Conservation (phyloP, 2,797 vertebrate species). For the Varecia variegata region DNA sequence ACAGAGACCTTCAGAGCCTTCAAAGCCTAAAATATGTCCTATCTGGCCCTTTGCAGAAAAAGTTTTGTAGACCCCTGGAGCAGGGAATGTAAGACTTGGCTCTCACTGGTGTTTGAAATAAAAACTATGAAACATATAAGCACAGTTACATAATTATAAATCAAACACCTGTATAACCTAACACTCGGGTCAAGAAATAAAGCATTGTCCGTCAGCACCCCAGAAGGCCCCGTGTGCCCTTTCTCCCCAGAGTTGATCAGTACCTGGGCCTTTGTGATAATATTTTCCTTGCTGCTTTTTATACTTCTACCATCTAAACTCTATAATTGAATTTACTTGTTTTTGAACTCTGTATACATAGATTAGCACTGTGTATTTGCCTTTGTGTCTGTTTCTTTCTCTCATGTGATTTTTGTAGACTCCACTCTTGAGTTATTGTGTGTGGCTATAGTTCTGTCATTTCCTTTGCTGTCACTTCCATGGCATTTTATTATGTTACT, state of each 20-base stretch:
- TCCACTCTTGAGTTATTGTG: not conserved
- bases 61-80: not conserved
- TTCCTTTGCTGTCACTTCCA: not conserved
- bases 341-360: not conserved
- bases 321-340: not conserved
- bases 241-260: not conserved
- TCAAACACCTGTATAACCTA: not conserved
- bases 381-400: not conserved
- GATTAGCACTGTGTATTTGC: too few relatives aligned
- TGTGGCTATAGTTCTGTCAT: not conserved
- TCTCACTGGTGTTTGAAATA: not conserved
- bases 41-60: not conserved
- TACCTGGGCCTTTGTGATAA: not conserved
- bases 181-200: not conserved
- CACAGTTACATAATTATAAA: not conserved
- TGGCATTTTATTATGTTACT: not conserved
- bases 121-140: not conserved
- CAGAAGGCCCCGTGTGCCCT: not conserved
- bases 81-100: not conserved
- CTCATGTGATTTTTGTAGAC: not conserved
- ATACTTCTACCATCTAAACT: not conserved
- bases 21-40: not conserved
- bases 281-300: not conserved
- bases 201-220: not conserved
- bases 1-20: not conserved